Evolutionary conservation across 2,113 vertebrate genomes (phyloP), one percentile per base, ranked within the genome.

Genomic region (Etia nguti): DNA sequence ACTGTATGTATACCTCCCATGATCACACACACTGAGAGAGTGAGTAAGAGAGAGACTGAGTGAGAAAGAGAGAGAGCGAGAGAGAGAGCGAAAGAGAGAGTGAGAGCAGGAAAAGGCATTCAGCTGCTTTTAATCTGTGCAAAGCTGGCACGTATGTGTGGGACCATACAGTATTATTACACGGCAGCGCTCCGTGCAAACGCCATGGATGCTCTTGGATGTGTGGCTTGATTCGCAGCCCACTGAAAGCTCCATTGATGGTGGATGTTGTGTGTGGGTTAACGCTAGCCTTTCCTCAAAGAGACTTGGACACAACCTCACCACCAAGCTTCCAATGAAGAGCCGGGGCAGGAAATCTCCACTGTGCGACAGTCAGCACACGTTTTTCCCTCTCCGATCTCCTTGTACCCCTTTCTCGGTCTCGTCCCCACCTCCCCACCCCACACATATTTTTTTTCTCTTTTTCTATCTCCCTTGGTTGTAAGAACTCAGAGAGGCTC

Each of bases 311-410:
- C 81, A 88, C 81, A 73, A 86, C 82, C 87, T 89, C 57, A 9
- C 70, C 70, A 80, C 56, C 36, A 34, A 85, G 86, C 81, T 84
- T 92, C 93, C 90, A 86, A 85, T 70, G 52, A 92, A 48, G 22
- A 75, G 24, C 43, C 57, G 20, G 85, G 73, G 84, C 79, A 88
- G 92, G 86, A 85, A 93, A 91, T 84, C 85, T 84, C 82, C 84
- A 85, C 82, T 93, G 82, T 92, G 93, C 90, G 70, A 91, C 94
- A 95, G 90, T 94, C 90, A 82, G 83, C 88, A 79, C 86, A 86
- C 80, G 79, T 85, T 83, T 87, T 22, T 82, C 43, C 68, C 18
- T 80, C 70, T 79, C 43, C 8, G 65, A 10, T 81, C 81, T 79
- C 68, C 57, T 43, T 79, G 43, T 41, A 80, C 56, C 36, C 18